Percentiles rank a stretch among this genome's conserved stretches.
Conservation (phyloP, 2,888 invertebrate species). For the Teleogryllus oceanicus region DNA sequence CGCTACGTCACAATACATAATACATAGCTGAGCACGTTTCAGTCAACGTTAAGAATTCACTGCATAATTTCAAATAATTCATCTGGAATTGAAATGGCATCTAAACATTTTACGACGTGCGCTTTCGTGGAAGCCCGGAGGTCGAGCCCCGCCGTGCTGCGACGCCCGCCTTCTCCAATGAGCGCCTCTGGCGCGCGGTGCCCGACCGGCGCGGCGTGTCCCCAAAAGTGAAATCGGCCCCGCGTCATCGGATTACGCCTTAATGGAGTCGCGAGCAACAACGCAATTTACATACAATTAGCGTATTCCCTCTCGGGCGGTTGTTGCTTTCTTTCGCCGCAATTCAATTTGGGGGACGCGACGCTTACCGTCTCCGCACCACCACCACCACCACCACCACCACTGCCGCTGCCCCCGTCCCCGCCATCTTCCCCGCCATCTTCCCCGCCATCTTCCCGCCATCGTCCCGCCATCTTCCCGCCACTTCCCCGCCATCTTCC, state of each 20-base stretch:
- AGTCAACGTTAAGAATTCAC: too few species aligned
- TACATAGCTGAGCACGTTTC: too few species aligned
- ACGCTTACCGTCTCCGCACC: neutral
- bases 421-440: neutral
- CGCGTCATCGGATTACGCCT: neutral
- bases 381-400: neutral
- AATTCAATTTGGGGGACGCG: neutral
- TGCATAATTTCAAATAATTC: too few species aligned
- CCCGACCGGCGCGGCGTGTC: too few species aligned
- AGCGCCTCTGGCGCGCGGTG: too few species aligned
- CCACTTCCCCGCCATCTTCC: accelerated
- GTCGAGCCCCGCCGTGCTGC: too few species aligned
- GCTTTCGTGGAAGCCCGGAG: too few species aligned
- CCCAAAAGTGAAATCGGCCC: neutral
- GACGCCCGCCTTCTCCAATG: too few species aligned
- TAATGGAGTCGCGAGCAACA: neutral
- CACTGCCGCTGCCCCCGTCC: neutral
- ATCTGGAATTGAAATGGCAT: too few species aligned
- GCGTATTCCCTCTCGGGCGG: neutral
- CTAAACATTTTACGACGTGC: too few species aligned
- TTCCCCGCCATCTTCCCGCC: neutral
- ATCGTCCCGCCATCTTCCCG: too few species aligned
- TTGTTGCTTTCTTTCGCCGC: neutral
- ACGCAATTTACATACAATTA: conserved; percentile 4
- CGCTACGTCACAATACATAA: too few species aligned